A percentile compares a stretch with the other conserved stretches of the same genome.
phyloP scores from a whole-genome alignment of 1,140 invertebrate genomes.

The Drosophila santomea region DNA sequence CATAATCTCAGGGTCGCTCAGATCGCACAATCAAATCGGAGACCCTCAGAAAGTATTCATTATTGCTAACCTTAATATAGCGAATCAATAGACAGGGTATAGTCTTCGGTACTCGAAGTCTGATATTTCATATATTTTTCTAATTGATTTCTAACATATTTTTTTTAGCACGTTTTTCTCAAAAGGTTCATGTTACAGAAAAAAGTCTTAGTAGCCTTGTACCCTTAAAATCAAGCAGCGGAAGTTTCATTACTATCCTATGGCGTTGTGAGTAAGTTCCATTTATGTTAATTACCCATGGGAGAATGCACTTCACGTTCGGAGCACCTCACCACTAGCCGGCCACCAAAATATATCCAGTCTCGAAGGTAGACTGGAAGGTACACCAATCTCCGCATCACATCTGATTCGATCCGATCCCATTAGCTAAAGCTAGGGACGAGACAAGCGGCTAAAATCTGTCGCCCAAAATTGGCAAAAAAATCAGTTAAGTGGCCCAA shows the following conservation, averaged over 20 bases:
- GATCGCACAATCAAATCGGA: background rate
- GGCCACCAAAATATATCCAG: conserved; percentile 21
- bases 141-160: too few species aligned
- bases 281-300: conserved; percentile 33
- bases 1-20: background rate
- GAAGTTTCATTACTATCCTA: background rate
- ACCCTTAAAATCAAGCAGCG: too few species aligned
- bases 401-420: conserved; percentile 29
- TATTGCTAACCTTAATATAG: background rate
- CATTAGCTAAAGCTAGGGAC: conserved; percentile 33
- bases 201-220: too few species aligned
- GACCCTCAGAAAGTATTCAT: background rate
- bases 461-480: conserved; percentile 49
- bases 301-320: conserved; percentile 35
- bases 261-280: conserved; percentile 1
- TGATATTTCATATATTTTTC: too few species aligned
- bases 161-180: too few species aligned
- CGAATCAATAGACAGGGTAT: too few species aligned
- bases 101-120: too few species aligned
- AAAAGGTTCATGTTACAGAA: too few species aligned
- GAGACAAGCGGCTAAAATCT: conserved; percentile 33
- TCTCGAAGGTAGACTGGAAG: conserved; percentile 6
- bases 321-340: conserved; percentile 32
- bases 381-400: conserved; percentile 19
- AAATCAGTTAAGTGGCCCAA: conserved; percentile 35